Conservation (phyloP, 2,888 invertebrate genomes). For the Melangyna quadrimaculata region DNA sequence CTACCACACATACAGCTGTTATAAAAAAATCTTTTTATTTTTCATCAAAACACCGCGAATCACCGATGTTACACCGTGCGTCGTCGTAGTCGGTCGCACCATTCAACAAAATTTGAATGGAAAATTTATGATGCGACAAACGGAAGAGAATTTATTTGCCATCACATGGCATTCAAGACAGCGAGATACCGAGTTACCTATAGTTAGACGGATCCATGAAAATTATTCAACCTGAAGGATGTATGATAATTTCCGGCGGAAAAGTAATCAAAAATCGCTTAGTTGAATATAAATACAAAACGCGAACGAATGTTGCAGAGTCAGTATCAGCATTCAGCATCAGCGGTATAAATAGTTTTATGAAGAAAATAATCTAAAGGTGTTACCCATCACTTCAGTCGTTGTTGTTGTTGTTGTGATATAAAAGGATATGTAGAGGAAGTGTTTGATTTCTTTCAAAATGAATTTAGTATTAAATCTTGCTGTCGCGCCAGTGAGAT, state of each 20-base stretch:
- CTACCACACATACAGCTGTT: slow-evolving; percentile 38
- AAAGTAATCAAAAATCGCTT: slow-evolving; percentile 82
- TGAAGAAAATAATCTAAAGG: slow-evolving; percentile 27
- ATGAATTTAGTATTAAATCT: slow-evolving; percentile 8
- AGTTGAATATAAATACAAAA: slow-evolving; percentile 76
- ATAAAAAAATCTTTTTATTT: slow-evolving; percentile 28
- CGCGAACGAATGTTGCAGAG: slow-evolving; percentile 46
- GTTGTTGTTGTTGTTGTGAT: not conserved
- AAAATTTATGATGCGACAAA: slow-evolving; percentile 72
- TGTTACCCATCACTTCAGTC: slow-evolving; percentile 26
- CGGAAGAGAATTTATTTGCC: slow-evolving; percentile 70
- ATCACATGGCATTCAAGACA: slow-evolving; percentile 46
- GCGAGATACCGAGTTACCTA: not conserved
- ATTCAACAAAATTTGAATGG: slow-evolving; percentile 68
- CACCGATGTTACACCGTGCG: slow-evolving; percentile 58
- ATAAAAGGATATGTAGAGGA: not conserved
- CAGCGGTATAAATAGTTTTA: no score
- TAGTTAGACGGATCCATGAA: slow-evolving; percentile 76
- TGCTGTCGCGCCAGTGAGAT: slow-evolving; percentile 3
- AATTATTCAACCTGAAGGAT: slow-evolving; percentile 81
- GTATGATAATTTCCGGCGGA: slow-evolving; percentile 82
- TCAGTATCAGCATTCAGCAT: no score
- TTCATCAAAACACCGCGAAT: slow-evolving; percentile 11
- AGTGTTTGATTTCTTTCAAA: slow-evolving; percentile 4
- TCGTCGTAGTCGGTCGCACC: not conserved